Evolutionary conservation across 1,140 invertebrate genomes (phyloP), one percentile per base, ranked within the genome.

Genomic region (Drosophila willistoni): DNA sequence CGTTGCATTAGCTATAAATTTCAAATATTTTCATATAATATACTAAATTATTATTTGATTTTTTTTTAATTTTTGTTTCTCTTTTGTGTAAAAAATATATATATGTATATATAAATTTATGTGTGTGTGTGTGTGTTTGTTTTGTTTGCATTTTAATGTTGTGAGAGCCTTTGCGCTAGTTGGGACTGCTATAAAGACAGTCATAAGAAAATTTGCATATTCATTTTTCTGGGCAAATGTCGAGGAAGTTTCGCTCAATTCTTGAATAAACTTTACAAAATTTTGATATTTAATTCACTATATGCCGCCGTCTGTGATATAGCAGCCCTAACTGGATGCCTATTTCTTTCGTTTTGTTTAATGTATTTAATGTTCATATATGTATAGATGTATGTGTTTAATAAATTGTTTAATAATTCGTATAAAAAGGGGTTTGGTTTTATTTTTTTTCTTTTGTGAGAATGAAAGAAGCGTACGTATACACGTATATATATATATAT

Each of bases 401-500:
- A 80, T 83, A 83, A 83, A 84, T 78, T 84, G 81, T 81, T 66
- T 85, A 68, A 77, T 84, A 84, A 72, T 79, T 83, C 68, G 81
- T 84, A 77, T 80, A 84, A 79, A 84, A 84, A 84, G 64, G 54
- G 44, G 1, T 51, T 51, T 47, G 44, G 1, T 51, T 51, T 47
- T 47, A 1, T 47, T 47, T 47, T 22, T 22, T 22, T 74, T 47
- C 7, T 17, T 69, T 68, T 77, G 64, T 75, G 77, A 85, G 78
- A 86, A 81, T 86, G 82, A 85, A 86, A 81, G 57, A 86, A 86
- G 82, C 82, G 64, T 62, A 60, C 10, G 34, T 65, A 17, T 14
- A 34, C 14, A 12, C 34, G 36, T 54, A 29, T 56, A 41, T 68
- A 64, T 75, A 63, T 57, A 61, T 61, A 33, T 70, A 44, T 77